Base-by-base conservation (phyloP, 2,113 vertebrate species). In the Hydropotes inermis region DNA sequence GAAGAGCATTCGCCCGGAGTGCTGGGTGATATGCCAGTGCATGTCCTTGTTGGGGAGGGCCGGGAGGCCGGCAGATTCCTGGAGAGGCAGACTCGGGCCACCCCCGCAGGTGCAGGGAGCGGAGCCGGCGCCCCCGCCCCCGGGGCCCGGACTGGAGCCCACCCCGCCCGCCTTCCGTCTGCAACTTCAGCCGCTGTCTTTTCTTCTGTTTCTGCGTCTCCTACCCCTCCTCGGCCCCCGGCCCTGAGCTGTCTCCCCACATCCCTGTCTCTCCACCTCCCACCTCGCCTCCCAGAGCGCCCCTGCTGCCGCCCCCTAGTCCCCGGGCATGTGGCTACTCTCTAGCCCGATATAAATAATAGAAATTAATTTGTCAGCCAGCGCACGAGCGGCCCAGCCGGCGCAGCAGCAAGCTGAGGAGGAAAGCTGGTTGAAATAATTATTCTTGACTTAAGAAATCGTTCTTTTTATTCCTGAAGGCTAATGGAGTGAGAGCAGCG, bases 341-440 rank as follows among this genome's bases (percentile, higher is more conserved):
- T 98, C 98, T 85, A 95, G 94, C 97, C 98, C 98, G 98, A 98
- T 97, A 98, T 97, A 98, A 99, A 98, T 98, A 99, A 98, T 98
- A 98, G 86, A 98, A 98, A 99, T 98, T 98, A 99, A 99, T 98
- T 98, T 99, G 98, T 98, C 98, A 98, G 97, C 93, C 92, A 11
- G 4, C 96, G 3, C 96, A 88, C 98, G 97, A 93, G 93, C 36
- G 78, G 95, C 86, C 74, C 87, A 97, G 97, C 92, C 91, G 47
- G 98, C 78, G 84, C 95, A 95, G 97, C 91, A 90, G 98, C 45
- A 85, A 97, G 98, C 97, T 93, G 97, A 97, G 93, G 95, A 97
- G 89, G 95, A 98, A 98, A 98, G 97, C 98, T 98, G 98, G 98
- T 98, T 98, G 98, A 99, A 99, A 99, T 99, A 99, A 99, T 99